These are phyloP conservation scores for Flexamia atlantica DNA, from an alignment of 2,888 invertebrate genomes.

Conservation along the genomic window DNA sequence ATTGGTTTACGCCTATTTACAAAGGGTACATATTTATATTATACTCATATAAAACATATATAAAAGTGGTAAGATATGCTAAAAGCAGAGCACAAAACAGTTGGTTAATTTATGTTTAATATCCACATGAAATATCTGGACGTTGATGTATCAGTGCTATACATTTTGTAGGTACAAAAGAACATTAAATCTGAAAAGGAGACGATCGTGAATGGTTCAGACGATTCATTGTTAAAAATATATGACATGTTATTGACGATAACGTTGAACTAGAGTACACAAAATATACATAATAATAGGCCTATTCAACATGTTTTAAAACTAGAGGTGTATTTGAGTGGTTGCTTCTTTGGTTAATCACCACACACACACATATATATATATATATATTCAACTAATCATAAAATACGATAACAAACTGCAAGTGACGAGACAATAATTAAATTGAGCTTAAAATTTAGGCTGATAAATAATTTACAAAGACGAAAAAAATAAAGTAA, in stretches of 20 bases:
- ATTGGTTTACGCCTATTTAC: constrained; percentile 51
- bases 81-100: constrained; percentile 50
- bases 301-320: constrained; percentile 10
- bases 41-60: constrained; percentile 56
- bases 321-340: constrained; percentile 7
- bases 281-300: neutral
- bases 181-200: constrained; percentile 18
- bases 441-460: neutral
- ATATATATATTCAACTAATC: neutral
- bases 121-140: constrained; percentile 42
- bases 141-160: constrained; percentile 1
- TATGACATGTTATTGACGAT: neutral
- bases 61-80: constrained; percentile 54
- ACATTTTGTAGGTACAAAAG: constrained; percentile 30
- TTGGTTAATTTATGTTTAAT: constrained; percentile 16
- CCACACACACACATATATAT: constrained; percentile 10
- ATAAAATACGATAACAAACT: neutral
- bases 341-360: constrained; percentile 44
- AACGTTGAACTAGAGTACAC: neutral
- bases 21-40: constrained; percentile 55
- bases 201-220: neutral
- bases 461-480: neutral
- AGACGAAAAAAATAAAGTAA: neutral
- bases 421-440: neutral
- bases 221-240: neutral